Percentiles rank a stretch among this genome's conserved stretches.
These are phyloP conservation scores for Strigamia maritima DNA, from an alignment of 2,888 invertebrate genomes.

Conservation along the genomic window DNA sequence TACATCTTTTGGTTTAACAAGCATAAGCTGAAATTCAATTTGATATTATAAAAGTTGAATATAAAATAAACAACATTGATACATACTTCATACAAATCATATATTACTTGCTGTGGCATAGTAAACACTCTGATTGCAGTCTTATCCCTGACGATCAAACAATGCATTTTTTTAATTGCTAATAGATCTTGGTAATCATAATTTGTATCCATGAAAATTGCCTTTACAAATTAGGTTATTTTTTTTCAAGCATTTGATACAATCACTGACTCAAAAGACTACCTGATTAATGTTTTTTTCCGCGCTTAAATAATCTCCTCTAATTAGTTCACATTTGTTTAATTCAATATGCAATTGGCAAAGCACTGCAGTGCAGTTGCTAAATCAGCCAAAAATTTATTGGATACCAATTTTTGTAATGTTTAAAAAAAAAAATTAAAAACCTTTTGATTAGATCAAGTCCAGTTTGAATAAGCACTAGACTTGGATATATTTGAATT, in stretches of 20 bases:
- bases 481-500: constrained; percentile 2
- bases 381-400: background rate
- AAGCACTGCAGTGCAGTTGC: background rate
- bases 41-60: background rate
- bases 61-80: background rate
- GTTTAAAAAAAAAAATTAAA: background rate
- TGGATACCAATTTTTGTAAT: no score
- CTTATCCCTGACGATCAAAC: background rate
- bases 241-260: background rate
- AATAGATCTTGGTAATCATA: background rate
- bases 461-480: background rate
- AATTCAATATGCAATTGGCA: background rate
- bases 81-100: background rate
- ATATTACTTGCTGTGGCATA: background rate
- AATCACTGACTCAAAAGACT: background rate
- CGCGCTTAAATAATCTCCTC: background rate
- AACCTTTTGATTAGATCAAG: constrained; percentile 1
- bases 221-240: background rate
- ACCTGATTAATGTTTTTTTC: background rate
- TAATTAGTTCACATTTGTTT: background rate
- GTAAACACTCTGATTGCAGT: background rate
- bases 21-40: background rate
- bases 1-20: background rate
- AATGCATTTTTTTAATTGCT: background rate
- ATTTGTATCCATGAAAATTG: background rate